A percentile compares a stretch with the other conserved stretches of the same genome.
phyloP scores from a whole-genome alignment of 2,113 vertebrate species.

The Hippolais icterina region DNA sequence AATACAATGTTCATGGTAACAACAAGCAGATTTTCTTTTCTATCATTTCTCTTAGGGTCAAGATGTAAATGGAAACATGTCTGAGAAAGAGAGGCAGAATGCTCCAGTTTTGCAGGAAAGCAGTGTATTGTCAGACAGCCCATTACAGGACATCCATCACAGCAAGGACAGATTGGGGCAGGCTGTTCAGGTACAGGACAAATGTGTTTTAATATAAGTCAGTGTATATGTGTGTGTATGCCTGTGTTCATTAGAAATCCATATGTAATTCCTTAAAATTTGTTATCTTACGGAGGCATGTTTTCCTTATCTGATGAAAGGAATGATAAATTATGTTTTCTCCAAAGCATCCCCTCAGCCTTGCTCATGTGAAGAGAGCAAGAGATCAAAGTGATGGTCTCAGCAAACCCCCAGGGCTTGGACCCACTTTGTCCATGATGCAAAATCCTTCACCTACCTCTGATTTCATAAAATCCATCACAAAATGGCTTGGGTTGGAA shows the following conservation, averaged over 20 bases:
- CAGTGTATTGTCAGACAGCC: not conserved
- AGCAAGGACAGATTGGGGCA: not conserved
- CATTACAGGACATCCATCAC: not conserved
- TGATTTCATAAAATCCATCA: conserved; percentile 2
- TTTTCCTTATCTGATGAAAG: not conserved
- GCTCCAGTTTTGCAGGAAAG: not conserved
- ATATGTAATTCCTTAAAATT: not conserved
- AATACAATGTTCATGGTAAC: not conserved
- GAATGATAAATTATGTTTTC: not conserved
- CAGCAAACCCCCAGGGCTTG: not conserved
- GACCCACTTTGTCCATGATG: not conserved
- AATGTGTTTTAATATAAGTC: not conserved
- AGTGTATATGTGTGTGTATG: accelerated
- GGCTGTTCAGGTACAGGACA: not conserved
- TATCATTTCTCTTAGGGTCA: conserved; percentile 1
- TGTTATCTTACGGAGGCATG: not conserved
- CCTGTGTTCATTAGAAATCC: not conserved
- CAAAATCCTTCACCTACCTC: conserved; percentile 6
- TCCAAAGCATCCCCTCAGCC: not conserved
- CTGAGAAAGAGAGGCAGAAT: not conserved
- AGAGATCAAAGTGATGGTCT: not conserved
- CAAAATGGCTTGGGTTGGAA: not conserved
- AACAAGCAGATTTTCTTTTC: not conserved
- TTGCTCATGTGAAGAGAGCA: not conserved
- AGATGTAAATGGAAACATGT: conserved; percentile 14